Percentiles rank a stretch among this genome's conserved stretches.
phyloP scores from a whole-genome alignment of 2,888 invertebrate genomes.

The Drosophila emarginata region DNA sequence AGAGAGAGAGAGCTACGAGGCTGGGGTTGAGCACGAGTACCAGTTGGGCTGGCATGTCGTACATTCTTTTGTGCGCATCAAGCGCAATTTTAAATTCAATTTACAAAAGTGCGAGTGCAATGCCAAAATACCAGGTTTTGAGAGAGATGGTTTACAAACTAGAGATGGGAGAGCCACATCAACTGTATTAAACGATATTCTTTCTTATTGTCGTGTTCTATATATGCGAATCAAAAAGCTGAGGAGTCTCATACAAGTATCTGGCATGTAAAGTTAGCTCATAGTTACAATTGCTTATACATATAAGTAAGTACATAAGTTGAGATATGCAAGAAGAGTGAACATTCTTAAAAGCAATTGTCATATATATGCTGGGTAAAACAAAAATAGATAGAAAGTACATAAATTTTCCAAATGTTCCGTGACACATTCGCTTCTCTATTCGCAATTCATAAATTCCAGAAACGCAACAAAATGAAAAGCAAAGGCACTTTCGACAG shows the following conservation, averaged over 20 bases:
- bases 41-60: constrained; percentile 21
- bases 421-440: constrained; percentile 14
- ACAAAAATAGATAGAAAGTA: no score
- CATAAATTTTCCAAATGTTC: background rate
- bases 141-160: background rate
- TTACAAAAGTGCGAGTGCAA: constrained; percentile 52
- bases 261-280: no score
- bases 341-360: no score
- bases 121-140: constrained; percentile 27
- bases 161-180: background rate
- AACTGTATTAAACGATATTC: no score
- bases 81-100: constrained; percentile 70
- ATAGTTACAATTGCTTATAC: no score
- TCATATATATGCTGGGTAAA: no score
- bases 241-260: no score
- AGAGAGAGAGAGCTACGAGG: background rate
- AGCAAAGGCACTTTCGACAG: constrained; percentile 1
- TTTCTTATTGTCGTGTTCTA: no score
- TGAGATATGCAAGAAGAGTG: no score
- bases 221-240: no score
- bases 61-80: constrained; percentile 53
- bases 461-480: constrained; percentile 26
- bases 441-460: constrained; percentile 64
- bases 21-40: constrained; percentile 9
- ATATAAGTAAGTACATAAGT: no score